These are phyloP conservation scores for Crocallis elinguaria DNA, from an alignment of 2,888 invertebrate species.

Conservation along the genomic window DNA sequence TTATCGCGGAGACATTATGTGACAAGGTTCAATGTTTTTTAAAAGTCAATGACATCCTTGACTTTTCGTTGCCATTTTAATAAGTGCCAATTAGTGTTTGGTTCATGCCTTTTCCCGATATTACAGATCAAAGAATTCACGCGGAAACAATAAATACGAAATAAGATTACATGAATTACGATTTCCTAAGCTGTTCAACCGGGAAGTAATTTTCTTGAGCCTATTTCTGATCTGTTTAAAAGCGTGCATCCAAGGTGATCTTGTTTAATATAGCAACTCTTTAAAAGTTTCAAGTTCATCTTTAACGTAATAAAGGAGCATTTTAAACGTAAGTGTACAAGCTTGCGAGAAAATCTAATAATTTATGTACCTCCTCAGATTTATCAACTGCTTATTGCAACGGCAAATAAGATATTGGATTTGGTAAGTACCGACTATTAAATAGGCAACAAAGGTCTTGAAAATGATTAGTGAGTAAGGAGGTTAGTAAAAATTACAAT, in stretches of 20 bases:
- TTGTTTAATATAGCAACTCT: constrained; percentile 18
- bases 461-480: too few relatives aligned
- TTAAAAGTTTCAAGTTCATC: constrained; percentile 12
- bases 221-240: constrained; percentile 26
- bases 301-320: constrained; percentile 5
- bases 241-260: constrained; percentile 24
- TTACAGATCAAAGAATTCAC: not conserved
- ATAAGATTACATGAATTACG: not conserved
- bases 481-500: too few relatives aligned
- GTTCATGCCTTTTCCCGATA: not conserved
- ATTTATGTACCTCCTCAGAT: too few relatives aligned
- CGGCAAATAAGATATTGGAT: too few relatives aligned
- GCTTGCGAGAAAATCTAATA: too few relatives aligned
- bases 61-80: not conserved
- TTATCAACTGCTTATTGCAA: too few relatives aligned
- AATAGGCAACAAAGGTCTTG: too few relatives aligned
- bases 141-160: constrained; percentile 18
- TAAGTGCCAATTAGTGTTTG: not conserved
- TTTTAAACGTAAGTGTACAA: too few relatives aligned
- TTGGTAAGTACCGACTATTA: too few relatives aligned
- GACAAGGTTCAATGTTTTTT: not conserved
- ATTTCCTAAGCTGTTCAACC: constrained; percentile 13
- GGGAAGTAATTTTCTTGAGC: constrained; percentile 27
- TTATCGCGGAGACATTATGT: too few relatives aligned
- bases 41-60: not conserved